Evolutionary conservation across 2,797 vertebrate genomes (phyloP).

Genomic region (Australoheros facetus): DNA sequence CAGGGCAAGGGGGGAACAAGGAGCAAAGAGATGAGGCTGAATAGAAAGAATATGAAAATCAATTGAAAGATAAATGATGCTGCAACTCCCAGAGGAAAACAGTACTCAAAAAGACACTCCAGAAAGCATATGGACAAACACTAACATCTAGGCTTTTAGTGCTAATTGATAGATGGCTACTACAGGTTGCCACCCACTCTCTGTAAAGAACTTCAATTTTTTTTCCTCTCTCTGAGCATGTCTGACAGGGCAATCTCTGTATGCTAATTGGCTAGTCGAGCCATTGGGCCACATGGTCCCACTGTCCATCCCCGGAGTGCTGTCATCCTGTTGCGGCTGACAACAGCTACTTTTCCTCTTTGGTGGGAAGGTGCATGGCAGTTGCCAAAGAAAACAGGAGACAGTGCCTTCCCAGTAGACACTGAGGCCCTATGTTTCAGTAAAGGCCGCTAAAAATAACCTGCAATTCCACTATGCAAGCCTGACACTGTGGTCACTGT

Average conservation of each 20-base stretch:
- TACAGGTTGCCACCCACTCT: conserved; percentile 65
- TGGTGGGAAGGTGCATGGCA: conserved; percentile 68
- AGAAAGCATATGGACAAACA: conserved; percentile 37
- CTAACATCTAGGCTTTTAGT: conserved; percentile 57
- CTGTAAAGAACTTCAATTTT: conserved; percentile 22
- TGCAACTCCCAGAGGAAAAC: conserved; percentile 38
- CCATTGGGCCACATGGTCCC: conserved; percentile 48
- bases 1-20: conserved; percentile 36
- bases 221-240: not conserved
- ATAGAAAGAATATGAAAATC: conserved; percentile 51
- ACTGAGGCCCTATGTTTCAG: conserved; percentile 43
- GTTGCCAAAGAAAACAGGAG: conserved; percentile 63
- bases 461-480: conserved; percentile 17
- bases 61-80: conserved; percentile 63
- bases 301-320: conserved; percentile 61
- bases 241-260: conserved; percentile 61
- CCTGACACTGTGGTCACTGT: conserved; percentile 9
- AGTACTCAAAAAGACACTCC: conserved; percentile 36
- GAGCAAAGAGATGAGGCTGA: conserved; percentile 30
- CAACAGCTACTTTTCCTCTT: conserved; percentile 56
- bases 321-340: conserved; percentile 59
- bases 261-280: conserved; percentile 78
- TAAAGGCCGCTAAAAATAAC: conserved; percentile 76
- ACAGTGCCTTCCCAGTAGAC: conserved; percentile 30
- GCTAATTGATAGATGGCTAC: conserved; percentile 75